Percentiles rank a stretch among this genome's conserved stretches.
These are phyloP conservation scores for Steinernema hermaphroditum DNA, from an alignment of 2,888 invertebrate species.

Conservation along the genomic window DNA sequence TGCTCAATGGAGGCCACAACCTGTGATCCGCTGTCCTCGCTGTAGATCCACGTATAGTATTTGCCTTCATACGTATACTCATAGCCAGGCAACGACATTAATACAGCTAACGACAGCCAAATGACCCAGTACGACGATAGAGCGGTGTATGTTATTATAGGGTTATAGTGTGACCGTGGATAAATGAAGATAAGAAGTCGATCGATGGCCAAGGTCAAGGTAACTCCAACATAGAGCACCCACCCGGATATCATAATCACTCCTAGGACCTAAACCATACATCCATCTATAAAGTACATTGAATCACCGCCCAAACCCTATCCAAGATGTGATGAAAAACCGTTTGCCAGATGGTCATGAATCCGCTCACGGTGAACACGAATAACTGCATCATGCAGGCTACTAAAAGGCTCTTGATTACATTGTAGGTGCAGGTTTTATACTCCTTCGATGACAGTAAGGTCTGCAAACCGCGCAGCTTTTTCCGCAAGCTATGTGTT, in stretches of 20 bases:
- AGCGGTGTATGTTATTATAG: no score
- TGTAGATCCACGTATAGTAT: not conserved
- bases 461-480: no score
- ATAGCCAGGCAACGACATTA: not conserved
- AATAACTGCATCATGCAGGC: not conserved
- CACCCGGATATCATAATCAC: not conserved
- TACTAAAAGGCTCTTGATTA: not conserved
- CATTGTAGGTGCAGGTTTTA: not conserved
- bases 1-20: not conserved
- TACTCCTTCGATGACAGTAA: not conserved
- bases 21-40: not conserved
- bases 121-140: no score
- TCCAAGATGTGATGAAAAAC: not conserved
- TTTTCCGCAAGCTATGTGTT: no score
- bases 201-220: not conserved
- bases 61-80: not conserved
- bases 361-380: not conserved
- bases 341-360: not conserved
- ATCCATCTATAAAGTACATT: not conserved
- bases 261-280: not conserved
- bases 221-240: not conserved
- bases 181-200: not conserved
- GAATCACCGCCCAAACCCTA: not conserved
- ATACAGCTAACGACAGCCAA: not conserved
- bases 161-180: not conserved